phyloP scores from a whole-genome alignment of 2,888 invertebrate species.

The Hemaris fuciformis region DNA sequence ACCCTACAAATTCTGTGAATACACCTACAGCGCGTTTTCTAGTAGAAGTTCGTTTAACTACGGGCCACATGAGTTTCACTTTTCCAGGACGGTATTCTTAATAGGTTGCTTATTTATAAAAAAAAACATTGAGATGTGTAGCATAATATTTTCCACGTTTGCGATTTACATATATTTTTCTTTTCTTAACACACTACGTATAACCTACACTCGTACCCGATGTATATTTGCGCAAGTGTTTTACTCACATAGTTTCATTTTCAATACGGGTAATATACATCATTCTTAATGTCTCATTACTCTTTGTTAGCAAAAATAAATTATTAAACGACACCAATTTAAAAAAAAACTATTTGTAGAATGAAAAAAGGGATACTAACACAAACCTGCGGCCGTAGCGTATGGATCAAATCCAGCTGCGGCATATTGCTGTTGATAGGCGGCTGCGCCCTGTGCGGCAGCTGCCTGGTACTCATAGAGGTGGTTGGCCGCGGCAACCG shows the following conservation, averaged over 20 bases:
- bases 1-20: too few species aligned
- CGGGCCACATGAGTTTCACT: too few species aligned
- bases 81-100: not conserved
- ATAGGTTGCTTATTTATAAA: too few species aligned
- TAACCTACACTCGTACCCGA: not conserved
- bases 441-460: conserved; percentile 86
- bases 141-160: not conserved
- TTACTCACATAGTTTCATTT: not conserved
- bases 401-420: conserved; percentile 89
- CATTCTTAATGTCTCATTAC: not conserved
- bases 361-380: too few species aligned
- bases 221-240: not conserved
- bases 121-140: not conserved
- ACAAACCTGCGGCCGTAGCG: conserved; percentile 86
- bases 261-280: not conserved
- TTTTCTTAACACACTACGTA: not conserved
- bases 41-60: too few species aligned
- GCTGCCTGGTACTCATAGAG: conserved; percentile 91
- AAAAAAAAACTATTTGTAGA: too few species aligned
- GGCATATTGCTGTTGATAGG: conserved; percentile 87
- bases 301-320: not conserved
- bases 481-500: conserved; percentile 90
- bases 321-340: not conserved
- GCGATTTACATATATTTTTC: not conserved
- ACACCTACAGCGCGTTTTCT: too few species aligned